A percentile compares a stretch with the other conserved stretches of the same genome.
Evolutionary conservation across 2,888 invertebrate genomes (phyloP).

Genomic region (Euzophera pinguis): DNA sequence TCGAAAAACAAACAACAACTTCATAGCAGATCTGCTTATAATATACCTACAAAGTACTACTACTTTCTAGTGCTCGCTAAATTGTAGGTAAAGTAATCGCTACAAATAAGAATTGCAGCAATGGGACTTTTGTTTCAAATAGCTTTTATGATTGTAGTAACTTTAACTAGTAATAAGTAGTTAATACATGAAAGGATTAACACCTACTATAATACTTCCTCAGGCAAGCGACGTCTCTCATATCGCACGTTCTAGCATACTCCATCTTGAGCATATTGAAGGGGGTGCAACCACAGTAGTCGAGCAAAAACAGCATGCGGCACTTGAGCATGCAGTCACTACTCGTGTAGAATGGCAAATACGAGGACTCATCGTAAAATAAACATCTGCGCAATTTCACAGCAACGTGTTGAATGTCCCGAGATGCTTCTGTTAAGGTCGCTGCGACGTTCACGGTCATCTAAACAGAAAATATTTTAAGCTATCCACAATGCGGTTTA

Average conservation of each 20-base stretch:
- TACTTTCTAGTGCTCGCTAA: too few species aligned
- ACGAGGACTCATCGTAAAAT: slow-evolving; percentile 75
- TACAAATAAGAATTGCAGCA: too few species aligned
- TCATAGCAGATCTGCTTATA: too few species aligned
- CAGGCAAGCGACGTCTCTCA: slow-evolving; percentile 74
- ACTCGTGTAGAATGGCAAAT: slow-evolving; percentile 72
- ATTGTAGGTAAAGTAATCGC: too few species aligned
- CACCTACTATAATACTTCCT: slow-evolving; percentile 61
- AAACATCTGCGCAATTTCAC: slow-evolving; percentile 73
- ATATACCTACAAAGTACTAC: too few species aligned
- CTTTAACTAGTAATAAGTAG: not conserved
- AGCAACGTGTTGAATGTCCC: slow-evolving; percentile 66
- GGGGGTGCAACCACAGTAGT: slow-evolving; percentile 77
- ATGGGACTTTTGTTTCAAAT: too few species aligned
- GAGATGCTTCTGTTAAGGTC: slow-evolving; percentile 64
- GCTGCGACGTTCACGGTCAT: slow-evolving; percentile 65
- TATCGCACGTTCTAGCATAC: slow-evolving; percentile 63
- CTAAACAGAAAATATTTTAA: slow-evolving; percentile 28
- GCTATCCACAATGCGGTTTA: too few species aligned
- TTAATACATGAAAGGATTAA: not conserved
- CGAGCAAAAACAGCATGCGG: slow-evolving; percentile 70
- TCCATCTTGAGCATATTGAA: slow-evolving; percentile 73
- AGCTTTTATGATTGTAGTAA: not conserved
- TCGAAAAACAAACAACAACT: slow-evolving; percentile 76
- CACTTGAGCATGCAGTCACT: slow-evolving; percentile 81